phyloP scores from a whole-genome alignment of 2,797 vertebrate species.

The Nannoperca australis region DNA sequence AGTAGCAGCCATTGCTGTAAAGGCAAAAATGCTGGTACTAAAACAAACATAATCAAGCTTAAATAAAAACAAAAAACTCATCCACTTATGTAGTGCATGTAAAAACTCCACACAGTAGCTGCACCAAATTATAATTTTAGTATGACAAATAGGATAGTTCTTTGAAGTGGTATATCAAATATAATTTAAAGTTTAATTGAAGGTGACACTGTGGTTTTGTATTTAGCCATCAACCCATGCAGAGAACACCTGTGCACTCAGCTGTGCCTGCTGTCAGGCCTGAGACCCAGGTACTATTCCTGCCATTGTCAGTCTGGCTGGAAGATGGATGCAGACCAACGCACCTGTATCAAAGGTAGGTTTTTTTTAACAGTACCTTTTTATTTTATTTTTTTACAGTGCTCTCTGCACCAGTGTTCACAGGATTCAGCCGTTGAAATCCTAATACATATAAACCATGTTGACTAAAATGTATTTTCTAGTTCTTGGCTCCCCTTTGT shows the following conservation, averaged over 20 bases:
- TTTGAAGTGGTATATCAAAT: background rate
- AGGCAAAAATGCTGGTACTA: background rate
- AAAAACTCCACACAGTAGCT: background rate
- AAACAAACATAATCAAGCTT: background rate
- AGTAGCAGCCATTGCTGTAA: background rate
- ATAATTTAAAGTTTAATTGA: background rate
- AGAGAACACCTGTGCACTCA: conserved; percentile 87
- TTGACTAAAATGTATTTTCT: background rate
- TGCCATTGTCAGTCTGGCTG: conserved; percentile 95
- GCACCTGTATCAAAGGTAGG: conserved; percentile 91
- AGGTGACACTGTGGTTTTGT: conserved; percentile 50
- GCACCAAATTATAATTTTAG: background rate
- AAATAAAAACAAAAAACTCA: background rate
- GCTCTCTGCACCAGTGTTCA: background rate
- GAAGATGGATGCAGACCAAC: conserved; percentile 87
- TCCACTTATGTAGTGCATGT: background rate
- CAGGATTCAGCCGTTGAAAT: background rate
- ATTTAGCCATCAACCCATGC: conserved; percentile 89
- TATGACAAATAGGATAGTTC: background rate
- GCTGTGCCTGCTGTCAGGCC: conserved; percentile 90
- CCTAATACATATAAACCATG: background rate
- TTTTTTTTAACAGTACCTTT: background rate
- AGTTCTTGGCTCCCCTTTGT: background rate
- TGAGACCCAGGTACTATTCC: conserved; percentile 87
- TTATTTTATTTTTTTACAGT: background rate